A percentile compares a stretch with the other conserved stretches of the same genome.
phyloP scores from a whole-genome alignment of 2,888 invertebrate genomes.

The Melipona beecheii region DNA sequence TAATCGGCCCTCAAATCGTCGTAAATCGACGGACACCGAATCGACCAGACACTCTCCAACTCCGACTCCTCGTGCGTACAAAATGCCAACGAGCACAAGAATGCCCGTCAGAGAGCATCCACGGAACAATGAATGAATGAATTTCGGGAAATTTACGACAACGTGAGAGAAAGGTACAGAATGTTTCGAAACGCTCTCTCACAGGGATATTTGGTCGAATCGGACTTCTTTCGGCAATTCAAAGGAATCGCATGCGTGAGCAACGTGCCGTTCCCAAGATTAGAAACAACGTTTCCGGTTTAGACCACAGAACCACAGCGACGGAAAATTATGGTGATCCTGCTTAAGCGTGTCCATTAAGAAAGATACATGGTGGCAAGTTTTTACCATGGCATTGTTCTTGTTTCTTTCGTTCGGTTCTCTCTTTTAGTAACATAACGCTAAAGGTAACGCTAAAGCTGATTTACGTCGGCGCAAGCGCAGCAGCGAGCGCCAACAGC shows the following conservation, averaged over 20 bases:
- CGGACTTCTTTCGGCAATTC: conserved; percentile 7
- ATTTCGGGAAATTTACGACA: conserved; percentile 28
- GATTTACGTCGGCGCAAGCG: conserved; percentile 11
- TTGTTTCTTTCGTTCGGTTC: conserved; percentile 25
- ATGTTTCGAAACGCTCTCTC: not conserved
- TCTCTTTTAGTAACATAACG: conserved; percentile 10
- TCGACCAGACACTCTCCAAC: conserved; percentile 67
- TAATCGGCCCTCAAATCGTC: conserved; percentile 80
- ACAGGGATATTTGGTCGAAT: not conserved
- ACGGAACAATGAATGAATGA: conserved; percentile 61
- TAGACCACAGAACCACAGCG: conserved; percentile 29
- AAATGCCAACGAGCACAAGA: conserved; percentile 76
- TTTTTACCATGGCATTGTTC: conserved; percentile 60
- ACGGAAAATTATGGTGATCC: conserved; percentile 68
- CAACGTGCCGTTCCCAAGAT: conserved; percentile 48
- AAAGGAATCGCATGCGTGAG: conserved; percentile 53
- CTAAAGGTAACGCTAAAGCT: not conserved
- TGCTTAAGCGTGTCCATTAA: conserved; percentile 62
- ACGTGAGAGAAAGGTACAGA: conserved; percentile 3
- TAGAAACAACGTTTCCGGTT: conserved; percentile 67
- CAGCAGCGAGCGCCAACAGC: conserved; percentile 10
- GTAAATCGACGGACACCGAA: conserved; percentile 79
- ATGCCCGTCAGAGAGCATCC: conserved; percentile 69
- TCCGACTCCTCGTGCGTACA: conserved; percentile 67
- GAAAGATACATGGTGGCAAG: conserved; percentile 59